A percentile compares a stretch with the other conserved stretches of the same genome.
Evolutionary conservation across 2,113 vertebrate genomes (phyloP).

Genomic region (Nothocercus nigrocapillus): DNA sequence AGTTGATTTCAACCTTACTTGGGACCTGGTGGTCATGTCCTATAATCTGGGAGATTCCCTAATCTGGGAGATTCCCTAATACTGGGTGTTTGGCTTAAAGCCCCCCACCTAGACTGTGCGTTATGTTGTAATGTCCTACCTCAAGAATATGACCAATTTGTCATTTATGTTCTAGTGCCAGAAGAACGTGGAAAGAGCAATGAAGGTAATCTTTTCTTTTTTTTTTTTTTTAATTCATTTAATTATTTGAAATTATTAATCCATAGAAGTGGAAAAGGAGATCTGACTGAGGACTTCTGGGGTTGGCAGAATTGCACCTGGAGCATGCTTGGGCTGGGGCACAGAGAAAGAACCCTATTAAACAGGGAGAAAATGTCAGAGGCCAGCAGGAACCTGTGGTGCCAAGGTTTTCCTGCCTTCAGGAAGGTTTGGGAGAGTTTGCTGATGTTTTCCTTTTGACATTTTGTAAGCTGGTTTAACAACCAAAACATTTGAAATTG

Average conservation of each 20-base stretch:
- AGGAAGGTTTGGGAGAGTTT: background rate
- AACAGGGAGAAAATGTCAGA: background rate
- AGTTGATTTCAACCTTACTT: background rate
- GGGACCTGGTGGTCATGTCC: background rate
- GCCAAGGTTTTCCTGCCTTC: background rate
- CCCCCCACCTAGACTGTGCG: background rate
- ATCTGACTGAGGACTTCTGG: background rate
- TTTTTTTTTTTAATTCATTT: background rate
- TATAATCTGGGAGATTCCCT: background rate
- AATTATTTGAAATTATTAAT: background rate
- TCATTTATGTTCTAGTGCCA: background rate
- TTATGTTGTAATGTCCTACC: background rate
- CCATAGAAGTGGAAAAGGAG: background rate
- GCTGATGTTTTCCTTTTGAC: background rate
- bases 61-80: accelerated
- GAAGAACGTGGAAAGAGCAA: background rate
- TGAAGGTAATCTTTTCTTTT: background rate
- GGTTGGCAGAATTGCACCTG: background rate
- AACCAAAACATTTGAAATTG: background rate
- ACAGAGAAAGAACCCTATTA: background rate
- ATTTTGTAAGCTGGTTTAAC: background rate
- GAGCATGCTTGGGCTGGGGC: accelerated
- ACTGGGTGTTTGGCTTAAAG: background rate
- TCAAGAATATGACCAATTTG: background rate
- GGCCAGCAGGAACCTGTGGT: background rate